A percentile compares a stretch with the other conserved stretches of the same genome.
Evolutionary conservation across 2,888 invertebrate genomes (phyloP).

Genomic region (Cataglyphis altisquamis): DNA sequence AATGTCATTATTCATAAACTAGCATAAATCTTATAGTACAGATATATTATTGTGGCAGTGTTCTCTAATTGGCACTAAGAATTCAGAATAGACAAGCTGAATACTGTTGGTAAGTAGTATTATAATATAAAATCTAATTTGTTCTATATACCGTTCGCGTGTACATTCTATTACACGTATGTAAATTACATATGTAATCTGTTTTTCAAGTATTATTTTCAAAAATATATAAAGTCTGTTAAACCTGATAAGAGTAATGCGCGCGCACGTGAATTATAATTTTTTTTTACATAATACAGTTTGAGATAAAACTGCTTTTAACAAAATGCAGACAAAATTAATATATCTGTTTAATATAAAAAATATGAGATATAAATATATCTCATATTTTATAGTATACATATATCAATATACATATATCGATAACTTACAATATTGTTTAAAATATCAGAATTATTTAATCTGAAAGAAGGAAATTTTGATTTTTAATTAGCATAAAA

Average conservation of each 20-base stretch:
- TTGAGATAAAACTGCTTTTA: neutral
- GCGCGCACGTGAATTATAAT: neutral
- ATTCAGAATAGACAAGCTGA: conserved; percentile 78
- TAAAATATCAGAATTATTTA: neutral
- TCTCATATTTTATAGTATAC: too few relatives aligned
- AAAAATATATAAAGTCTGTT: conserved; percentile 19
- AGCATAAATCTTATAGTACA: conserved; percentile 60
- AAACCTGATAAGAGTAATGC: conserved; percentile 19
- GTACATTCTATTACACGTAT: conserved; percentile 15
- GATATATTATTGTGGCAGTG: conserved; percentile 60
- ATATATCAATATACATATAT: neutral
- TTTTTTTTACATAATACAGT: neutral
- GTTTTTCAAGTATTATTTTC: neutral
- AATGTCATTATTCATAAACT: conserved; percentile 33
- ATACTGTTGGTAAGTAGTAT: conserved; percentile 79
- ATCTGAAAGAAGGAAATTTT: neutral
- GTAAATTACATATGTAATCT: conserved; percentile 48
- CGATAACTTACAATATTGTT: neutral
- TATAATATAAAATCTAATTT: conserved; percentile 9
- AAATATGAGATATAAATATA: too few relatives aligned
- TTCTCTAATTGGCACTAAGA: conserved; percentile 81
- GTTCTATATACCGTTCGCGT: neutral
- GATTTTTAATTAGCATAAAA: neutral
- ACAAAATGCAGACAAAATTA: neutral
- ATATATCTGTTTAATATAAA: neutral